Base-by-base conservation (phyloP, 2,797 vertebrate species). In the Falco rusticolus region DNA sequence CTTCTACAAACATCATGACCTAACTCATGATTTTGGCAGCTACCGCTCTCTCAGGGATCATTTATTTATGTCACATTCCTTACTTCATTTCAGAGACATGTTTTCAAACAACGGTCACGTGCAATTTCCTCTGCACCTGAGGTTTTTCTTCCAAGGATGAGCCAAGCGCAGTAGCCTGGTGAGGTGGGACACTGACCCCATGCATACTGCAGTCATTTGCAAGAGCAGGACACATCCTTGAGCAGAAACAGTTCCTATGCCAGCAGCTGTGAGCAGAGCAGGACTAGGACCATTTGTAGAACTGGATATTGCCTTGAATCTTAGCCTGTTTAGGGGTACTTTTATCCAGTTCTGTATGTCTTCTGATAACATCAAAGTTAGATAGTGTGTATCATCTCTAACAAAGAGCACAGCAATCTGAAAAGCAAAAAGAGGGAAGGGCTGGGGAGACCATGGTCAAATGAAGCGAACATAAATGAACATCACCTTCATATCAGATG, bases 101-200 rank as follows among this genome's bases (percentile, higher is more conserved):
- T 95, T 96, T 96, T 94, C 80, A 96, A 97, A 95, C 93, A 94
- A 87, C 54, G 79, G 84, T 88, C 92, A 79, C 13, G 1, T 90
- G 63, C 48, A 86, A 92, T 96, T 94, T 96, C 90, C 92, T 65
- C 57, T 76, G 74, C 60, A 82, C 80, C 88, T 91, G 82, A 95
- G 64, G 83, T 53, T 60, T 87, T 86, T 75, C 50, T 78, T 87
- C 15, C 51, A 84, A 60, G 39, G 37, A 69, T n/a, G 25, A 72
- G 39, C 31, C 70, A 90, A 59, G 24, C 29, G 51, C 39, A 92
- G 80, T 28, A 69, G 77, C 39, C 50, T 77, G 29, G 16, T 89
- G 43, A 26, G 22, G 9, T 66, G 69, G 29, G 69, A 78, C 45
- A 39, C 13, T 14, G 34, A 47, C 13, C 26, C 18, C 25, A 33